These are phyloP conservation scores for Luperina testacea DNA, from an alignment of 2,888 invertebrate genomes.

Conservation along the genomic window DNA sequence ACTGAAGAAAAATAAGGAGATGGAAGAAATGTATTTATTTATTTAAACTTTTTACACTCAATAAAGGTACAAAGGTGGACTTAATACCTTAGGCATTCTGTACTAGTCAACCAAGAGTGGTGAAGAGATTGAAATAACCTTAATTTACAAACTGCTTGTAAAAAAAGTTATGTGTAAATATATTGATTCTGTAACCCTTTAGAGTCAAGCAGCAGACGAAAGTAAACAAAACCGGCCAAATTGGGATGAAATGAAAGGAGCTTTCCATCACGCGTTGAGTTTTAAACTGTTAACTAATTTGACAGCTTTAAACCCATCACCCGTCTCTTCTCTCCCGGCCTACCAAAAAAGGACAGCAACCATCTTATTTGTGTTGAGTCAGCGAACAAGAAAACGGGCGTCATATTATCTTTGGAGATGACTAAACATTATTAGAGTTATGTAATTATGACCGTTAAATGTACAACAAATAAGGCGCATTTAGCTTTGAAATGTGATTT, in stretches of 20 bases:
- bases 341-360: background rate
- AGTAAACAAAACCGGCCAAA: constrained; percentile 8
- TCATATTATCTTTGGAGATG: constrained; percentile 40
- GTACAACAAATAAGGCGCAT: constrained; percentile 45
- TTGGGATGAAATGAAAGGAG: background rate
- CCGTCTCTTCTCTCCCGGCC: background rate
- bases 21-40: background rate
- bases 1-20: background rate
- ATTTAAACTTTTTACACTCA: background rate
- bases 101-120: too few species aligned
- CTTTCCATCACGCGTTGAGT: constrained; percentile 13
- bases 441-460: constrained; percentile 48
- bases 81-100: too few species aligned
- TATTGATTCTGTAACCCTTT: background rate
- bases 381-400: constrained; percentile 35
- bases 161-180: background rate
- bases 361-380: constrained; percentile 40
- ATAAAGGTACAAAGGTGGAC: background rate
- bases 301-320: background rate
- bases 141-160: background rate
- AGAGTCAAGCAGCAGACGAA: background rate
- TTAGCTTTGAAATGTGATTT: constrained; percentile 22
- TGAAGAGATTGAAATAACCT: background rate
- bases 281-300: constrained; percentile 33
- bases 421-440: constrained; percentile 37